Evolutionary conservation across 2,888 invertebrate genomes (phyloP), one percentile per base, ranked within the genome.

Genomic region (Diarsia brunnea): DNA sequence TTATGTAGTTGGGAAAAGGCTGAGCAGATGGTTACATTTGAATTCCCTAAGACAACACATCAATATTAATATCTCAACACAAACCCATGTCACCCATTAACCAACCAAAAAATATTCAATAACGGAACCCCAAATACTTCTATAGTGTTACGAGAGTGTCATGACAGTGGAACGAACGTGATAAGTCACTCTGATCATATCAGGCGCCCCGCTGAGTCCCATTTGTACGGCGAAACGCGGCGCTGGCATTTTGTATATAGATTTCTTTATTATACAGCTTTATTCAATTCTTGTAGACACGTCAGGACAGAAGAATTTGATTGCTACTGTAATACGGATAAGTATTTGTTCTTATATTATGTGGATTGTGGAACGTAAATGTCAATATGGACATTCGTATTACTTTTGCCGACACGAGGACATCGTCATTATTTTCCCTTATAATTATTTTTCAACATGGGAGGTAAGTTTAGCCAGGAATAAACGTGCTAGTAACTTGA

Each of bases 181-280:
- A 79, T 84, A 84, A 84, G 71, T 87, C 81, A 81, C 82, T 88
- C 66, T 73, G 88, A 87, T 81, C 76, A 66, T 78, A 82, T 78
- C 78, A 53, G 81, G 14, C 74, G 64, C 80, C 88, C 87, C 75
- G 74, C 69, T 68, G 82, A 19, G 73, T 65, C 31, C 60, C 45
- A 73, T 78, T 85, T 82, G 78, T 85, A 73, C 58, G 64, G 55
- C n/a, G 43, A 60, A 38, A 53, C 76, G 51, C 75, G 53, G 53
- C 43, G 66, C 31, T 47, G 69, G 19, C 68, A 55, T 84, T n/a
- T 84, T 75, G 81, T 81, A 63, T 82, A 69, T 82, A 85, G 31
- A 85, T 71, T 69, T 55, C 60, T 85, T 82, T 81, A 81, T 82
- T 82, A 82, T 85, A 71, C 81, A 75, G 43, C 27, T 21, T 71